phyloP scores from a whole-genome alignment of 2,113 vertebrate species.

The Clarias macrocephalus region DNA sequence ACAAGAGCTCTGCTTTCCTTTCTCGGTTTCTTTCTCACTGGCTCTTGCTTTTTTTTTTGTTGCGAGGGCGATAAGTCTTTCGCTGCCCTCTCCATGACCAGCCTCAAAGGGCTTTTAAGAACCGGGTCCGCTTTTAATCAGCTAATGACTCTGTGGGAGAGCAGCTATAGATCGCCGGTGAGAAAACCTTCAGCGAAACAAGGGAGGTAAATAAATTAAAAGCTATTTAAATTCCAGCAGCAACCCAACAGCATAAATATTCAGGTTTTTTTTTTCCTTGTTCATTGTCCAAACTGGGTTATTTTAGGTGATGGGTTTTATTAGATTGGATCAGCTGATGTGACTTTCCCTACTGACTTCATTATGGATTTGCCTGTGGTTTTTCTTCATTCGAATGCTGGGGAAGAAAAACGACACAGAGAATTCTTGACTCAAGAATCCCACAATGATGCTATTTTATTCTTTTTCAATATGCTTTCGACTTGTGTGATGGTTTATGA shows the following conservation, averaged over 20 bases:
- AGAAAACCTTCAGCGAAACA: slow-evolving; percentile 42
- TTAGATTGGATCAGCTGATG: slow-evolving; percentile 53
- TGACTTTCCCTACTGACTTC: slow-evolving; percentile 59
- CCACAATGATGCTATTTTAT: slow-evolving; percentile 37
- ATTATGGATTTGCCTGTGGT: slow-evolving; percentile 57
- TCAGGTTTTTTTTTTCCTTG: background rate
- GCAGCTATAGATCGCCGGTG: slow-evolving; percentile 11
- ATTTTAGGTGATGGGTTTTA: slow-evolving; percentile 48
- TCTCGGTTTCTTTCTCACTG: background rate
- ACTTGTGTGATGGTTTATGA: slow-evolving; percentile 28
- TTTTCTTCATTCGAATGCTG: slow-evolving; percentile 10
- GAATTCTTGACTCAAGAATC: slow-evolving; percentile 15
- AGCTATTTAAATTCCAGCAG: slow-evolving; percentile 50
- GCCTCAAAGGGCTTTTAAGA: slow-evolving; percentile 16
- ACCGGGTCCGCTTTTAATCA: slow-evolving; percentile 20
- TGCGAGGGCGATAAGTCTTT: background rate
- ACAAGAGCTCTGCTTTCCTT: slow-evolving; percentile 17
- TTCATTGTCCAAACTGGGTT: slow-evolving; percentile 19
- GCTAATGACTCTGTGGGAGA: slow-evolving; percentile 25
- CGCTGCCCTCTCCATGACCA: slow-evolving; percentile 33
- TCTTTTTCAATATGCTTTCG: slow-evolving; percentile 46
- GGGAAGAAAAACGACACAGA: slow-evolving; percentile 40
- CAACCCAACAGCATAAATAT: slow-evolving; percentile 40
- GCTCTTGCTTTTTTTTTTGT: background rate
- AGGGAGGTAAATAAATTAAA: slow-evolving; percentile 54